Conservation (phyloP, 2,797 vertebrate species). For the Vireo griseus region DNA sequence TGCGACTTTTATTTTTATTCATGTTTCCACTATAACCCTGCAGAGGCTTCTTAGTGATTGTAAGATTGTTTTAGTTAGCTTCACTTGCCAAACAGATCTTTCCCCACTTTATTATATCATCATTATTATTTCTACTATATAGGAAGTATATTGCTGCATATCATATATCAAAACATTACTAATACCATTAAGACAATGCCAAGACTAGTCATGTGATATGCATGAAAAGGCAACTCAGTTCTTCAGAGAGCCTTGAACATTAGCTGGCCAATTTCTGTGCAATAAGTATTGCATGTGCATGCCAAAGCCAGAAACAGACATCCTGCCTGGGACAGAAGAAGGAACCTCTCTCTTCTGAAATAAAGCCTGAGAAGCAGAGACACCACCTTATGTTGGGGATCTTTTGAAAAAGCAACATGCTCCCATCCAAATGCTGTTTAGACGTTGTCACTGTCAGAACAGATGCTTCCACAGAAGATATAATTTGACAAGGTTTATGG, state of each 20-base stretch:
- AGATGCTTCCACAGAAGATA: not conserved
- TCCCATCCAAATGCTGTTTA: not conserved
- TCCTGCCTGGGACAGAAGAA: not conserved
- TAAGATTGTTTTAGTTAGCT: constrained; percentile 58
- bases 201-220: not conserved
- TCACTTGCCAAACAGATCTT: constrained; percentile 55
- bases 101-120: constrained; percentile 50
- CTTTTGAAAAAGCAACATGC: not conserved
- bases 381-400: not conserved
- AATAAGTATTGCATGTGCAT: not conserved
- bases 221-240: constrained; percentile 9
- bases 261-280: not conserved
- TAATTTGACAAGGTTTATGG: not conserved
- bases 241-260: not conserved
- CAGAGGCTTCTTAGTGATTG: constrained; percentile 45
- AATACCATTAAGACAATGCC: constrained; percentile 36
- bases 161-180: constrained; percentile 46
- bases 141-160: constrained; percentile 10
- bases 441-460: not conserved
- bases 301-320: not conserved
- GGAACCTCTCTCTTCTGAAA: not conserved
- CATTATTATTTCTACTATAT: constrained; percentile 51
- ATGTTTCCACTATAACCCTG: constrained; percentile 36
- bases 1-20: constrained; percentile 48
- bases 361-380: not conserved